Evolutionary conservation across 2,113 vertebrate genomes (phyloP), one percentile per base, ranked within the genome.

Genomic region (Amphiprion ocellaris): DNA sequence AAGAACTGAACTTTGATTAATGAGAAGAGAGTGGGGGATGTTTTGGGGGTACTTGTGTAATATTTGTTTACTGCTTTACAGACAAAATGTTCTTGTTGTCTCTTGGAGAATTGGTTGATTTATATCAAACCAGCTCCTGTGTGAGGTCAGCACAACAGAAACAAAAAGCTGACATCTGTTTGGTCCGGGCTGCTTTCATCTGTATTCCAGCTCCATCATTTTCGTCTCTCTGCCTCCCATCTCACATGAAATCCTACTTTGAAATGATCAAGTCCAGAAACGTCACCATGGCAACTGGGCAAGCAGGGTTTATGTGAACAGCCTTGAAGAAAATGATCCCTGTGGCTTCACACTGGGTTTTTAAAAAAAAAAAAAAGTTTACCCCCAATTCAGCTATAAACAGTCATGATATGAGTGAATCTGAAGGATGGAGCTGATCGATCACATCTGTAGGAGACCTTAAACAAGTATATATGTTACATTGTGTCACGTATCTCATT

Each of bases 271-370:
- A 87, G 84, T 85, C 86, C 83, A 67, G 64, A 81, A 85, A 81
- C 49, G 75, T 94, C 86, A 55, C 94, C 92, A 94, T 94, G 85
- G 93, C 90, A 95, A 95, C 92, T 87, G 78, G 83, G 69, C 84
- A 93, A 92, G 86, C 92, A 82, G 33, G 60, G 80, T 87, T 87
- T 80, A 82, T 53, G 77, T 5, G 37, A 75, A 82, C 61, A 84
- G 87, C 81, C 84, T 65, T 65, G 76, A 84, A 86, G 74, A 68
- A 73, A 87, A 81, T 50, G 28, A 80, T 77, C 60, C 79, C 58
- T 26, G 10, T n/a, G 56, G 53, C 71, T 74, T 47, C 23, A 63
- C 53, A 15, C 44, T 69, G 33, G n/a, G 23, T 1, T 10, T 24
- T 64, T 37, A 9, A 9, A n/a, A n/a, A n/a, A n/a, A n/a, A n/a